A percentile compares a stretch with the other conserved stretches of the same genome.
These are phyloP conservation scores for Bicyclus anynana DNA, from an alignment of 1,140 invertebrate genomes.

Conservation along the genomic window DNA sequence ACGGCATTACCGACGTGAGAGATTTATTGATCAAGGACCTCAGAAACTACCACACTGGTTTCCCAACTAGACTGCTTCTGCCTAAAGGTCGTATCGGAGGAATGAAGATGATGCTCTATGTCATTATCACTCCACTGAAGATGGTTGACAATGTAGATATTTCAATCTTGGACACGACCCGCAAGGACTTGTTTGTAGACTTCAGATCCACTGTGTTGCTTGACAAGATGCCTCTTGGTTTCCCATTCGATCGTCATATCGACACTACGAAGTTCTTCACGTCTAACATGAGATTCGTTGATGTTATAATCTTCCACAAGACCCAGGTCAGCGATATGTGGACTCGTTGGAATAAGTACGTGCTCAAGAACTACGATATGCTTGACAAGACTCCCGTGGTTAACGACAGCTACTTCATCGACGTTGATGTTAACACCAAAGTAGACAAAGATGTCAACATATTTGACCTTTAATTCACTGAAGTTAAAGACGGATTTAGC, in stretches of 20 bases:
- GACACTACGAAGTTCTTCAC: constrained; percentile 68
- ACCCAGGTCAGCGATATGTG: constrained; percentile 45
- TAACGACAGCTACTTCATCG: constrained; percentile 3
- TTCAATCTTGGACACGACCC: constrained; percentile 38
- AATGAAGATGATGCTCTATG: constrained; percentile 78
- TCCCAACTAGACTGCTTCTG: constrained; percentile 79
- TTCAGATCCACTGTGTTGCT: constrained; percentile 57
- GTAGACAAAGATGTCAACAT: constrained; percentile 5
- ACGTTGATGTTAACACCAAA: constrained; percentile 11
- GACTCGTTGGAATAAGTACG: constrained; percentile 42
- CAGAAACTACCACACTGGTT: constrained; percentile 39
- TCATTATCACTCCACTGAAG: constrained; percentile 64
- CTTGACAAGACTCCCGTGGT: constrained; percentile 18
- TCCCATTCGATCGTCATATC: constrained; percentile 82
- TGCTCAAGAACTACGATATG: constrained; percentile 41
- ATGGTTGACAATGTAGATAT: constrained; percentile 48
- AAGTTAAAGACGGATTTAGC: not conserved
- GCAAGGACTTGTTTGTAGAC: constrained; percentile 40
- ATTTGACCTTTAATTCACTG: constrained; percentile 1
- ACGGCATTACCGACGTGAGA: constrained; percentile 48
- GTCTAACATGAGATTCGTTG: constrained; percentile 79
- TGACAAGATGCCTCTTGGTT: constrained; percentile 81
- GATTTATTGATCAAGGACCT: constrained; percentile 32
- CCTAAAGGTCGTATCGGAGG: constrained; percentile 80
- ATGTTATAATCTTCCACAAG: constrained; percentile 79